Percentiles rank a stretch among this genome's conserved stretches.
Conservation (phyloP, 2,888 invertebrate genomes). For the Macrophya alboannulata region DNA sequence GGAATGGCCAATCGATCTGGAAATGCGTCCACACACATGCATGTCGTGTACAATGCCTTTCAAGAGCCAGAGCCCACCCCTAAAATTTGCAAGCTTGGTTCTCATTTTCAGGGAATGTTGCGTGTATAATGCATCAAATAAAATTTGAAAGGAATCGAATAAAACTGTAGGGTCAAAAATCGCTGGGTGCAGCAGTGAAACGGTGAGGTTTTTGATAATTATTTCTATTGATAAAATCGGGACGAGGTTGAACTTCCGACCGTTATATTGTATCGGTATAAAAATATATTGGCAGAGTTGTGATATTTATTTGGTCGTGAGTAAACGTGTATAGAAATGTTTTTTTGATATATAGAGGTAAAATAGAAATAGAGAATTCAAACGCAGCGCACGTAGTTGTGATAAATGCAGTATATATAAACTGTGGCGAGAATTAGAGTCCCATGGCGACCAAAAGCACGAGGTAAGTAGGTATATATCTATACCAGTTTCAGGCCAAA, state of each 20-base stretch:
- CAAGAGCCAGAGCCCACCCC: background rate
- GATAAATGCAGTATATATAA: constrained; percentile 79
- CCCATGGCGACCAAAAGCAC: constrained; percentile 67
- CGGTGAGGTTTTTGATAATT: constrained; percentile 3
- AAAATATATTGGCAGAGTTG: constrained; percentile 29
- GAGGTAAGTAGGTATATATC: background rate
- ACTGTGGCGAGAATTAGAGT: constrained; percentile 77
- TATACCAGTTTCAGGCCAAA: constrained; percentile 8
- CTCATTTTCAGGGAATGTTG: background rate
- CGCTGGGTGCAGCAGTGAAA: background rate
- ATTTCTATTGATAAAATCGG: background rate
- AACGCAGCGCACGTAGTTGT: constrained; percentile 74
- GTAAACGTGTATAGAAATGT: constrained; percentile 5
- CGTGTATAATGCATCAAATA: background rate
- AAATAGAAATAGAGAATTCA: constrained; percentile 1
- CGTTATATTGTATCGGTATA: constrained; percentile 38
- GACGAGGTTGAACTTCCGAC: background rate
- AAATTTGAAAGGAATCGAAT: background rate
- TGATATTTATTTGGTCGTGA: constrained; percentile 45
- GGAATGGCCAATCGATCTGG: constrained; percentile 4
- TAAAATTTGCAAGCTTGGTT: background rate
- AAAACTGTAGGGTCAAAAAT: background rate
- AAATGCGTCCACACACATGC: background rate
- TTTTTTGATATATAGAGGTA: background rate
- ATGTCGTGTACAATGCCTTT: background rate